Evolutionary conservation across 2,797 vertebrate species (phyloP), one percentile per base, ranked within the genome.

Genomic region (Varecia variegata): DNA sequence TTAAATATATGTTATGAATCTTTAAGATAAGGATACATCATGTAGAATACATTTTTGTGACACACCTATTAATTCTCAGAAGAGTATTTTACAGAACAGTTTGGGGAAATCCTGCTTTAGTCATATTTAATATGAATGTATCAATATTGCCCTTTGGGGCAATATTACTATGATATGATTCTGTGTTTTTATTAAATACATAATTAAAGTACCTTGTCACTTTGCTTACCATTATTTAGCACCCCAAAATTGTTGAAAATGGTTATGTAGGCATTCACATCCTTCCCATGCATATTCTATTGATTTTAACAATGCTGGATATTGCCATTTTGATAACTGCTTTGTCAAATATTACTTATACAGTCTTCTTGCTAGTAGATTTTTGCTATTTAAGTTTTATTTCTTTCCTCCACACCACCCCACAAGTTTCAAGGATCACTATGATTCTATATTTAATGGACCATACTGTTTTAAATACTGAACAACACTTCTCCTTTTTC

Each of bases 401-500:
- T 92, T 71, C n/a, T 38, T 97, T 93, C 43, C 35, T 82, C 15
- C 21, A 80, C 15, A 81, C 12, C 7, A 23, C 23, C 18, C 38
- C 47, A 56, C 5, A 68, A 68, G 65, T 79, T 82, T 88, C 30
- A 81, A 73, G 18, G 35, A 54, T 92, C 30, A 62, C 43, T 2
- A 8, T 86, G 52, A 94, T 47, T 91, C 73, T 90, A 10, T 68
- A 93, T 83, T 95, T 93, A 94, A 67, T 27, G 3, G 30, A 80
- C 47, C 50, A 71, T 45, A 76, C 68, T 52, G 86, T 95, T 93
- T 62, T 70, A 79, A 90, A 68, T 4, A 85, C 50, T 54, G 54
- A 95, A 88, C 7, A 74, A 38, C 27, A 40, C 27, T 96, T 97
- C 82, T 79, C 27, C 40, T 88, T 95, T 95, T 98, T 70, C 81